phyloP scores from a whole-genome alignment of 2,113 vertebrate genomes.

The Callipepla squamata region DNA sequence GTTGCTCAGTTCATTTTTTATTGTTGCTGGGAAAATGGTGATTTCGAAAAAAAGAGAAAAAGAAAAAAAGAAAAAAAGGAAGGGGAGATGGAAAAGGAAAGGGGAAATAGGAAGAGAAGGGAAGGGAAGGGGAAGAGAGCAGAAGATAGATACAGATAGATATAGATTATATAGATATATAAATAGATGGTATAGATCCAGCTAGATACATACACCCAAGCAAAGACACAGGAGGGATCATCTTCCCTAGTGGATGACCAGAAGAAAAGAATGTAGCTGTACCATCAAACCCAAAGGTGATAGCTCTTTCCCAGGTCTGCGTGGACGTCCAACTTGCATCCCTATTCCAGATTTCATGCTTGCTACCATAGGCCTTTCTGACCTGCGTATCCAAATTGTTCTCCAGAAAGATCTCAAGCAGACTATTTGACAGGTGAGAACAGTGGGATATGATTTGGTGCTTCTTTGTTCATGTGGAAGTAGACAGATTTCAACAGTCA shows the following conservation, averaged over 20 bases:
- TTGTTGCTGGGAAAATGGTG: neutral
- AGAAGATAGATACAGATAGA: neutral
- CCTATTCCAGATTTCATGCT: neutral
- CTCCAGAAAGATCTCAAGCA: neutral
- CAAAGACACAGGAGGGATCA: neutral
- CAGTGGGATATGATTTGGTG: rapidly evolving
- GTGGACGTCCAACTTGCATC: neutral
- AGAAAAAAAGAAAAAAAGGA: neutral
- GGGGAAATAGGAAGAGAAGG: too few relatives aligned
- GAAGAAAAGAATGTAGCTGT: neutral
- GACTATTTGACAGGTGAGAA: neutral
- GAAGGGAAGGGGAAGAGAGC: too few relatives aligned
- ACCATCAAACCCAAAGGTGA: neutral
- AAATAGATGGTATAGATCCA: neutral
- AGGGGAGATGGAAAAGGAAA: neutral
- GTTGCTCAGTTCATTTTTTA: neutral
- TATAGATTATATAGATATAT: neutral
- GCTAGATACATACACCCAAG: neutral
- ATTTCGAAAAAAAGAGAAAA: neutral
- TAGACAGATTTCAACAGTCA: neutral
- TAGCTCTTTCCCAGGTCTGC: neutral
- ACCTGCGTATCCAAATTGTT: neutral
- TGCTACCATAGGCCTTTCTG: neutral
- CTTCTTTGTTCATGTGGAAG: neutral
- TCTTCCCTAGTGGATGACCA: neutral